Evolutionary conservation across 2,797 vertebrate genomes (phyloP).

Genomic region (Pseudopleuronectes americanus): DNA sequence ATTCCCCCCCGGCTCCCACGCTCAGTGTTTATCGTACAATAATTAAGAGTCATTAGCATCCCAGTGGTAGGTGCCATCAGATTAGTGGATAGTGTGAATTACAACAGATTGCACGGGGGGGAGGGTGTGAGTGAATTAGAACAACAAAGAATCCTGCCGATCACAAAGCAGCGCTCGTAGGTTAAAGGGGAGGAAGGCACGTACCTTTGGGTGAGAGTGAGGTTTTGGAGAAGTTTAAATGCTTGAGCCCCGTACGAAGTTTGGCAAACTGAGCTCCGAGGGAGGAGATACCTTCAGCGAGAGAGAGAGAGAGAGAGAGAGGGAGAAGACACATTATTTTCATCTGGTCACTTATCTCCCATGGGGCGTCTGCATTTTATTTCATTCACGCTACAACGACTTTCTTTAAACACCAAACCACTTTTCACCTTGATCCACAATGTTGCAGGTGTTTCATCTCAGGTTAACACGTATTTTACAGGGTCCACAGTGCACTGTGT

Average conservation of each 20-base stretch:
- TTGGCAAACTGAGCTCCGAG: constrained; percentile 95
- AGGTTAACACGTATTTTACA: no score
- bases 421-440: no score
- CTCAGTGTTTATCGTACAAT: constrained; percentile 9
- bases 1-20: not conserved
- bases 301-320: constrained; percentile 16
- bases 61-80: constrained; percentile 1
- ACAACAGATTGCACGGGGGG: not conserved
- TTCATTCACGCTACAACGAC: no score
- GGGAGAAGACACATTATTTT: not conserved
- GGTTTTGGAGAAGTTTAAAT: constrained; percentile 97
- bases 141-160: not conserved
- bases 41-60: constrained; percentile 41
- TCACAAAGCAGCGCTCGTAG: not conserved
- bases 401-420: no score
- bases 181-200: not conserved
- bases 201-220: constrained; percentile 97
- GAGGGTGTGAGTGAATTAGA: not conserved
- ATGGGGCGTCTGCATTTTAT: no score
- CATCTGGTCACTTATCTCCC: not conserved
- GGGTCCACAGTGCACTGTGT: no score
- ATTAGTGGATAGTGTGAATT: constrained; percentile 26
- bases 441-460: no score
- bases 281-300: constrained; percentile 88
- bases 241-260: constrained; percentile 91